Base-by-base conservation (phyloP, 2,113 vertebrate genomes). In the Zapus hudsonius region DNA sequence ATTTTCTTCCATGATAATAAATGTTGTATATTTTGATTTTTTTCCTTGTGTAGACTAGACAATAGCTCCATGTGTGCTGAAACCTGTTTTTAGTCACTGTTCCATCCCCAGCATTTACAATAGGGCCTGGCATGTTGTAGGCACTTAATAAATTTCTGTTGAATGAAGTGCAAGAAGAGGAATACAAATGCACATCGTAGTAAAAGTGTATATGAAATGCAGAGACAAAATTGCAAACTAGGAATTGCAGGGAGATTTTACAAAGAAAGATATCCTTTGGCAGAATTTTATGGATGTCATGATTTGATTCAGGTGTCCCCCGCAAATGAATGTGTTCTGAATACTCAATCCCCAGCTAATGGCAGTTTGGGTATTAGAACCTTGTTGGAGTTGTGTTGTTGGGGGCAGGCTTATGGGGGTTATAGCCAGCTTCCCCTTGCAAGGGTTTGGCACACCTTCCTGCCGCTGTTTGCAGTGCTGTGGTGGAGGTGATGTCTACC, bases 1-100 rank as follows among this genome's bases (percentile, higher is more conserved):
- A 66, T 92, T 73, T 92, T 89, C 16, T 87, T 78, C 44, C 33
- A 33, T 80, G 29, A 15, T 63, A 74, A 38, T 87, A 87, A 90
- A 79, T 84, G 84, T 31, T 89, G 47, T 59, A 80, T 59, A 59
- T 66, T 87, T 94, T 89, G 59, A 47, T 87, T n/a, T 93, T 89
- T 92, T 8, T 89, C 44, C 64, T 52, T 94, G 22, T 64, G 13
- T 95, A 52, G 52, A 86, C 59, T 91, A 66, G 87, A 75, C n/a
- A 91, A 0, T 11, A 74, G 52, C 63, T 80, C 19, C 42, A 11
- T 38, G 44, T 88, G 57, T 40, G 47, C 55, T 75, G 42, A 92
- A 31, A 72, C 38, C 20, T 90, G 4, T 87, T 96, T 95, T 95
- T 87, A 80, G 80, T 93, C 44, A 92, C 29, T 84, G 52, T 94